These are phyloP conservation scores for Hoplostethus mediterraneus DNA, from an alignment of 2,797 vertebrate species.

Conservation along the genomic window DNA sequence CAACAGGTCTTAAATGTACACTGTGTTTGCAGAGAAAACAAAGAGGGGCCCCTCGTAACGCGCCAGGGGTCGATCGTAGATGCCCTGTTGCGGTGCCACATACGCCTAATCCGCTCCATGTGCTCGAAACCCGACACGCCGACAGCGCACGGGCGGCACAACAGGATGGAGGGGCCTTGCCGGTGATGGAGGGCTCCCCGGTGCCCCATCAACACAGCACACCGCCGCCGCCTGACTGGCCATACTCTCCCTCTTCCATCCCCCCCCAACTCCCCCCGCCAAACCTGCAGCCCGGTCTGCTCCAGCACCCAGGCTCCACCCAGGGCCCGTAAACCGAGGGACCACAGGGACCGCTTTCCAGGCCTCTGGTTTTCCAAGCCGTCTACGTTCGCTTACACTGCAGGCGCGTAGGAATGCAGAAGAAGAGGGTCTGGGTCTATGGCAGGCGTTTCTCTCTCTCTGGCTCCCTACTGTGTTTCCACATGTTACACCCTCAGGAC, in stretches of 20 bases:
- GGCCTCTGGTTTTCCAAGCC: slow-evolving; percentile 30
- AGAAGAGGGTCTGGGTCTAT: too few species aligned
- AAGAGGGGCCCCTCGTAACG: slow-evolving; percentile 61
- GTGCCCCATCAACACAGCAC: slow-evolving; percentile 63
- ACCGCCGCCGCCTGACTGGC: slow-evolving; percentile 40
- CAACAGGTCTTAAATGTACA: slow-evolving; percentile 76
- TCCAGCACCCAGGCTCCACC: slow-evolving; percentile 14
- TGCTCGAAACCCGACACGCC: slow-evolving; percentile 77
- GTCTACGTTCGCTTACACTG: not conserved
- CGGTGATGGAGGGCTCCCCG: slow-evolving; percentile 74
- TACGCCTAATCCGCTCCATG: slow-evolving; percentile 79
- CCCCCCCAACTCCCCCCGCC: slow-evolving; percentile 2
- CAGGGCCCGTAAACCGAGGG: slow-evolving; percentile 22
- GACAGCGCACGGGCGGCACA: slow-evolving; percentile 37
- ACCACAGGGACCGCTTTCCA: slow-evolving; percentile 20
- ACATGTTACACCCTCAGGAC: slow-evolving; percentile 3
- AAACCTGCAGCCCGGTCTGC: slow-evolving; percentile 29
- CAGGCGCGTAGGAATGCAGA: too few species aligned
- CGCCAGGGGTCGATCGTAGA: slow-evolving; percentile 33
- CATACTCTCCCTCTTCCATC: slow-evolving; percentile 51
- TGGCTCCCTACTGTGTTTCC: slow-evolving; percentile 10
- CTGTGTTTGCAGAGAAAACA: slow-evolving; percentile 83
- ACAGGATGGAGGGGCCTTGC: slow-evolving; percentile 53
- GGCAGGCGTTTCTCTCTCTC: not conserved
- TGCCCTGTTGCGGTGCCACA: slow-evolving; percentile 55